These are phyloP conservation scores for Amblyjoppa proteus DNA, from an alignment of 2,888 invertebrate genomes.

Conservation along the genomic window DNA sequence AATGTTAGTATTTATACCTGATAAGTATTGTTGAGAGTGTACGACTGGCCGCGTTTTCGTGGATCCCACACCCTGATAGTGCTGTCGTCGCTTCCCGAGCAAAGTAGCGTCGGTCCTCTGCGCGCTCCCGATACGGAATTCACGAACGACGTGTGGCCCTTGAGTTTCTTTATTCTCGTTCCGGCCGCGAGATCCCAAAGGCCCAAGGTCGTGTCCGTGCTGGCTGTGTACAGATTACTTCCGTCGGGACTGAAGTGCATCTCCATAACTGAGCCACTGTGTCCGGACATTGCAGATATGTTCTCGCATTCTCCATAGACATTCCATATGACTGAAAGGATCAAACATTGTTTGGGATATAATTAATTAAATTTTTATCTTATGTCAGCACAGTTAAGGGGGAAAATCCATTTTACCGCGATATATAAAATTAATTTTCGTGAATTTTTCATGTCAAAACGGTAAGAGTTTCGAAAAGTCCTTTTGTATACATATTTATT, in stretches of 20 bases:
- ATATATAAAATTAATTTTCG: too few species aligned
- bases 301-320: conserved; percentile 99
- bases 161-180: conserved; percentile 94
- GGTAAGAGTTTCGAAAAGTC: too few species aligned
- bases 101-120: conserved; percentile 95
- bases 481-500: too few species aligned
- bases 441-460: too few species aligned
- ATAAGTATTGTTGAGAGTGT: conserved; percentile 90
- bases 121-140: conserved; percentile 91
- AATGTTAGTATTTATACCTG: conserved; percentile 85
- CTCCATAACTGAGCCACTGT: conserved; percentile 98
- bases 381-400: not conserved
- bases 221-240: conserved; percentile 94
- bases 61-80: conserved; percentile 97
- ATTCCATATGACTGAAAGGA: conserved; percentile 93
- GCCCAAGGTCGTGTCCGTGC: conserved; percentile 97
- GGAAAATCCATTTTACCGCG: too few species aligned
- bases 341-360: not conserved
- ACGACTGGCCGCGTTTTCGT: conserved; percentile 92
- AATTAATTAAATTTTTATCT: not conserved
- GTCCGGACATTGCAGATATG: conserved; percentile 96
- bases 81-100: conserved; percentile 98
- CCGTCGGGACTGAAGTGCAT: conserved; percentile 95
- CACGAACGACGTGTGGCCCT: conserved; percentile 92
- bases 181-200: conserved; percentile 98